Evolutionary conservation across 2,888 invertebrate species (phyloP), one percentile per base, ranked within the genome.

Genomic region (Leucophora obtusa): DNA sequence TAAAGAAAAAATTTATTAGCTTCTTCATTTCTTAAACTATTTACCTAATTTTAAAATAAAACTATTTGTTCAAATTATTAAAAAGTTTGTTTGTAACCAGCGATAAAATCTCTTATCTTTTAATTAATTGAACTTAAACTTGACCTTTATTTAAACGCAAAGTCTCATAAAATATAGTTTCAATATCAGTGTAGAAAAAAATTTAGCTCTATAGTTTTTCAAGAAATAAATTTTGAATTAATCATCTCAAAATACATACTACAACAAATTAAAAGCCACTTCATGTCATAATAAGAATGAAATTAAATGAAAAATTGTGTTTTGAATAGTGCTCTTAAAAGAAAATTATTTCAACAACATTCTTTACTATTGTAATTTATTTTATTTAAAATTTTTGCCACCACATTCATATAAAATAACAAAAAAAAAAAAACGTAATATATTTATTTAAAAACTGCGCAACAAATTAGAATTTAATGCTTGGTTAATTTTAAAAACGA

Each of bases 111-210:
- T 74, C 59, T 66, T 68, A 74, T 68, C 74, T 47, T 53, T 47
- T 35, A 35, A 54, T 18, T 54, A 60, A 60, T 47, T 73, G 66
- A 73, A 73, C 73, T 73, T 66, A 65, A 73, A 73, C 73, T 73
- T 73, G 73, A 66, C 65, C 73, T 73, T 58, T 28, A 51, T 21
- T 54, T 51, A 21, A 59, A 59, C 10, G 28, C 2, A 17, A 60
- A 28, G 33, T 56, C n/a, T 47, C 15, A n/a, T 1, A 47, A 47
- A 47, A 47, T 47, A 10, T 47, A 47, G n/a, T n/a, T 38, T n/a
- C 43, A 47, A 47, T n/a, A 47, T 38, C 11, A 38, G 11, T 47
- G 43, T 28, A 28, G 6, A 56, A 56, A 18, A 21, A 1, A 54
- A 54, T 21, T 11, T 15, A 58, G 28, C 18, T 38, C 3, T 8